Percentiles rank a stretch among this genome's conserved stretches.
Conservation (phyloP, 2,888 invertebrate species). For the Cephus pulcher region DNA sequence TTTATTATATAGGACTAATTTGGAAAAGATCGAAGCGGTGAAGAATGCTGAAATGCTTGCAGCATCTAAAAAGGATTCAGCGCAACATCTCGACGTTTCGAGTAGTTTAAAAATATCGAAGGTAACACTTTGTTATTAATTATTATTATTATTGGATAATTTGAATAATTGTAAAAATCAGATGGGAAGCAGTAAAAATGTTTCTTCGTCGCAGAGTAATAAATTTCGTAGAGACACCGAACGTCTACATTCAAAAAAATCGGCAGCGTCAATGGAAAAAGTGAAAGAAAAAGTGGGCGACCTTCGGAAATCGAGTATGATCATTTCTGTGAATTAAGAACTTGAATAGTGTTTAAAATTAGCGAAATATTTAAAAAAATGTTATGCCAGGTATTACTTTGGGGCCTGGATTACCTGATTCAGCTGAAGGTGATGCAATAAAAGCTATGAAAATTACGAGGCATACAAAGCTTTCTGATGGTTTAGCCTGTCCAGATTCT, state of each 20-base stretch:
- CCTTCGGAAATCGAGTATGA: constrained; percentile 8
- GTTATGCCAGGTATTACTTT: constrained; percentile 10
- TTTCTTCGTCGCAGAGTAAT: background rate
- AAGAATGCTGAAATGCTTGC: background rate
- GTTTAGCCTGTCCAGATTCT: background rate
- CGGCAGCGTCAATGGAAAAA: background rate
- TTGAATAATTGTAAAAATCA: background rate
- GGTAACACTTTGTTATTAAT: background rate
- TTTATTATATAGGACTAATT: background rate
- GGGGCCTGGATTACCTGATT: constrained; percentile 7
- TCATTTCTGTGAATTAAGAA: background rate
- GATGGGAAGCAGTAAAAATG: background rate
- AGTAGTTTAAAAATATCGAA: background rate
- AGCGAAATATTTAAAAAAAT: background rate
- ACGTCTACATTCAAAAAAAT: constrained; percentile 9
- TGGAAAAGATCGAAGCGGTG: background rate
- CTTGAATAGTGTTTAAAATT: background rate
- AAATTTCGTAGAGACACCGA: constrained; percentile 5
- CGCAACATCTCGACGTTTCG: background rate
- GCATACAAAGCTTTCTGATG: background rate
- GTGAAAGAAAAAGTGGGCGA: constrained; percentile 16
- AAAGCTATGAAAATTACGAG: constrained; percentile 7
- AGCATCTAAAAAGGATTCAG: background rate
- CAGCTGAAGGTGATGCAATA: constrained; percentile 7
- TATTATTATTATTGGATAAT: background rate